Base-by-base conservation (phyloP, 2,113 vertebrate species). In the Delphinus delphis region DNA sequence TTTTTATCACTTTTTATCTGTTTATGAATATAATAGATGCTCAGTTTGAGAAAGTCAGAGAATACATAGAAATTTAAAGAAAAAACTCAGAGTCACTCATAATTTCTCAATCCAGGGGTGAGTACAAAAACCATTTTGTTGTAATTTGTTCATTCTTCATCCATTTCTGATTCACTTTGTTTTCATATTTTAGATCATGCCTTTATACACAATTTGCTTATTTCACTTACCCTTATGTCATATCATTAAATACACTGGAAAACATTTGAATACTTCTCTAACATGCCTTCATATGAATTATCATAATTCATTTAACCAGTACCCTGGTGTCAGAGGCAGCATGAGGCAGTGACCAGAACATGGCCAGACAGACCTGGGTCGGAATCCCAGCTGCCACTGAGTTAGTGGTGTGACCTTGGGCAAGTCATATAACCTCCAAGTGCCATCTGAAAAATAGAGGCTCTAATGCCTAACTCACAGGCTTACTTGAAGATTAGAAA, bases 401-500 rank as follows among this genome's bases (percentile, higher is more conserved):
- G 85, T 76, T 50, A 23, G 8, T 70, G 6, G 1, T 21, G 31
- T 88, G 93, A 93, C 95, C 65, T 94, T 95, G 60, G 63, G 53
- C 47, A 67, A 33, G 60, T 97, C 88, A 31, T 14, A 12, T 18
- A 14, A 80, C 60, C 91, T 73, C 93, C 63, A 74, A 26, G 25
- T 36, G 38, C 70, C 33, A 5, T 26, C 28, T 90, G 53, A 81
- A 60, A 95, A 55, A 63, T 25, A 70, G 73, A 93, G 67, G 50
- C 12, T 77, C 26, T 38, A 6, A 36, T 60, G 68, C 86, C 73
- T 71, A 70, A 77, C 47, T 77, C 65, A 26, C 28, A 38, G n/a
- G 62, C 93, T 87, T 82, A 58, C 67, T 28, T 26, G 73, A 60
- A 87, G 58, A 89, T 68, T 23, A 88, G 92, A 95, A 96, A 90